Conservation (phyloP, 2,888 invertebrate species). For the Myopa tessellatipennis region DNA sequence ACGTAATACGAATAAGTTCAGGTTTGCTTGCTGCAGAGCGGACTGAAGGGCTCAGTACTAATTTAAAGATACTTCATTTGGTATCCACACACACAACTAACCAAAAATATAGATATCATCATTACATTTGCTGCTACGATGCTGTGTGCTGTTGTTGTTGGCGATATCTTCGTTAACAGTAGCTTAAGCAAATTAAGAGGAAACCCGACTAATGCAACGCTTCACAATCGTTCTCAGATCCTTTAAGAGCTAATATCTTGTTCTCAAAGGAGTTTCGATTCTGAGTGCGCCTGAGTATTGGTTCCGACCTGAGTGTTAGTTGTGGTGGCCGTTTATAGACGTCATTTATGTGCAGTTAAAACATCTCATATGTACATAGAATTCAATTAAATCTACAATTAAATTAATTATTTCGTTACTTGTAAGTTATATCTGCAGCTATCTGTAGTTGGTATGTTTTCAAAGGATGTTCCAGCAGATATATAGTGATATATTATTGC, state of each 20-base stretch:
- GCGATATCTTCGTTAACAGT: slow-evolving; percentile 7
- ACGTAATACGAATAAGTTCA: no score
- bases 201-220: background rate
- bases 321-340: no score
- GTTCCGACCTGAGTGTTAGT: background rate
- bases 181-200: slow-evolving; percentile 15
- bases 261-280: background rate
- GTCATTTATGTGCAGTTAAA: slow-evolving; percentile 19
- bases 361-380: slow-evolving; percentile 22
- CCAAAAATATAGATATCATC: no score
- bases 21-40: background rate
- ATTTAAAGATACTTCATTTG: no score
- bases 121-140: background rate
- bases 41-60: no score
- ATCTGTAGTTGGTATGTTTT: no score
- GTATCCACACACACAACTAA: no score
- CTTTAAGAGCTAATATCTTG: background rate
- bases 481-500: no score
- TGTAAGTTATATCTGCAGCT: no score
- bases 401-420: background rate
- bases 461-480: no score
- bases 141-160: background rate
- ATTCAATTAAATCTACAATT: slow-evolving; percentile 27
- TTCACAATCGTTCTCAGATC: slow-evolving; percentile 2
- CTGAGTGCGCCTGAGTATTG: background rate